Percentiles rank a stretch among this genome's conserved stretches.
phyloP scores from a whole-genome alignment of 2,113 vertebrate genomes.

The Hoplias malabaricus region DNA sequence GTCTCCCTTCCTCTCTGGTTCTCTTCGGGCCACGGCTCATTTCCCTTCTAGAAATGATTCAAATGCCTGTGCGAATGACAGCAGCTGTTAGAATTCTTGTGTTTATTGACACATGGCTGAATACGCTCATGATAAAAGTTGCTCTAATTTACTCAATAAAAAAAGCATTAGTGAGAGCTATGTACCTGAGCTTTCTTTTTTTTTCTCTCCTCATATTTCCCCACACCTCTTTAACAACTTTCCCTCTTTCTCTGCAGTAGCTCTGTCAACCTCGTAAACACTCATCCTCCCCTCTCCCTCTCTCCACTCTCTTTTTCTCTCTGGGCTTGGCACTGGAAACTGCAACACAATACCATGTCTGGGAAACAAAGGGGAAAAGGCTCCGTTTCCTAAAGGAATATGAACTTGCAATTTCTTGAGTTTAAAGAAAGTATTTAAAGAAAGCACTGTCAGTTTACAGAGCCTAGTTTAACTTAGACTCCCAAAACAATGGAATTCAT shows the following conservation, averaged over 20 bases:
- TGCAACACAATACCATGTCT: conserved; percentile 33
- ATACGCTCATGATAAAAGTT: not conserved
- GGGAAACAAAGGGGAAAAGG: conserved; percentile 5
- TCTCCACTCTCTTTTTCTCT: not conserved
- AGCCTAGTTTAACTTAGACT: not conserved
- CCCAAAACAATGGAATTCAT: not conserved
- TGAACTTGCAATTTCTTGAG: not conserved
- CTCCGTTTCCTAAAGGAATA: conserved; percentile 12
- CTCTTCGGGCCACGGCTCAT: not conserved
- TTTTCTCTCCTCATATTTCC: not conserved
- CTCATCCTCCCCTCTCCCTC: not conserved
- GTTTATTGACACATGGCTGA: not conserved
- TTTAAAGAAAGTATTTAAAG: not conserved
- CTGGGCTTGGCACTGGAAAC: not conserved
- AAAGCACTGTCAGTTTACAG: not conserved
- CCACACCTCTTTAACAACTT: not conserved
- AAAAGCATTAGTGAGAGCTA: not conserved
- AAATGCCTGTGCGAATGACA: not conserved
- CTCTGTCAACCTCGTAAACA: not conserved
- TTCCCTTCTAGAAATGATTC: conserved; percentile 19
- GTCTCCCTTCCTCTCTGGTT: conserved; percentile 1
- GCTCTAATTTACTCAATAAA: not conserved
- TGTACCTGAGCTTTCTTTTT: not conserved
- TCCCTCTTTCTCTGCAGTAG: not conserved
- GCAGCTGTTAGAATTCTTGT: not conserved